Base-by-base conservation (phyloP, 2,888 invertebrate species). In the Leptinotarsa peninsularis region DNA sequence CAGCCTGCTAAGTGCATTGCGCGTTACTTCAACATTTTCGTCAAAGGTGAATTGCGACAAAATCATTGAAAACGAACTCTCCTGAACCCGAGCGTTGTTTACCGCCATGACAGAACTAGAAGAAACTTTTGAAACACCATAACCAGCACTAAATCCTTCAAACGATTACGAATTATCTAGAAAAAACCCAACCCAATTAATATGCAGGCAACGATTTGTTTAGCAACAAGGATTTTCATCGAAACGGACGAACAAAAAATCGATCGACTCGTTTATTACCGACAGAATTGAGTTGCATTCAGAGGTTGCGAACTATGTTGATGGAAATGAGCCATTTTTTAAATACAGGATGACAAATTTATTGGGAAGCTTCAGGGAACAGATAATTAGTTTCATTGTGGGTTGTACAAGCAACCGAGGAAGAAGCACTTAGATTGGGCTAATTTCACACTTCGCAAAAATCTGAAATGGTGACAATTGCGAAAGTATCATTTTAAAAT, bases 51-150 rank as follows among this genome's bases (percentile, higher is more conserved):
- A 82, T 84, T 84, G 83, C 84, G 71, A 83, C 82, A 84, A 84
- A 84, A 84, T 84, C 84, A 84, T 84, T 84, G 84, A 84, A 76
- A 84, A 80, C 80, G 82, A 84, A 81, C 84, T 83, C 81, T 78
- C 82, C 75, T 84, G 84, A 84, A 84, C 84, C 76, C 78, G 67
- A 77, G 71, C 63, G 68, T 79, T 82, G 83, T 83, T 80, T 79
- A 82, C 82, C 67, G 72, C 78, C 75, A 77, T 73, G 78, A 81
- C 81, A 79, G 71, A 33, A 50, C 63, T 60, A 68, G 66, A 75
- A 68, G 33, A 69, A 74, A 77, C 78, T 80, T 80, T 80, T 77
- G 75, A 76, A 77, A 77, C 74, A 56, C 79, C 80, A 79, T 81
- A 81, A 77, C 78, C 73, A 79, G 77, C 72, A 75, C 77, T 49